Conservation (phyloP, 2,888 invertebrate species). For the Cantharis rufa region DNA sequence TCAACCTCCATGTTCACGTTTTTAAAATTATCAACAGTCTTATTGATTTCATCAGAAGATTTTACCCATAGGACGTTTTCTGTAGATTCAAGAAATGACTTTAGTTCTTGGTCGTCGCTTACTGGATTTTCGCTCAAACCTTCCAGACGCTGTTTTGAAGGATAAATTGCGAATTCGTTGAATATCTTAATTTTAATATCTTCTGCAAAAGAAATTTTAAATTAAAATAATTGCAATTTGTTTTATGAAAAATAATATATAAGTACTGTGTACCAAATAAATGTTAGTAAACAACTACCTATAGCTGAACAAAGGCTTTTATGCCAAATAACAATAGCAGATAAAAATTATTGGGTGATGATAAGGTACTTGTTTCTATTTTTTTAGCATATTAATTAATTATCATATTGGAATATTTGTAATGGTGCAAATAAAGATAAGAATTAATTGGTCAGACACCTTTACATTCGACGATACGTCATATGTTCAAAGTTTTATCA, state of each 20-base stretch:
- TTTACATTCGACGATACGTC: background rate
- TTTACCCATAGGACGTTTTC: slow-evolving; percentile 1
- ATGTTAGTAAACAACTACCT: background rate
- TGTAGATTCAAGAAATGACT: background rate
- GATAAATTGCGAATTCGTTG: slow-evolving; percentile 1
- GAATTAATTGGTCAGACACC: background rate
- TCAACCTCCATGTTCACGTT: background rate
- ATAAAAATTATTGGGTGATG: background rate
- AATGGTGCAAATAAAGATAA: background rate
- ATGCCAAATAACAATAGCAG: background rate
- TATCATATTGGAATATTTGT: background rate
- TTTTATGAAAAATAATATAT: too few relatives aligned
- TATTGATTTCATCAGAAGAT: background rate
- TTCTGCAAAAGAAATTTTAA: background rate
- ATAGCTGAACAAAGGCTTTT: background rate
- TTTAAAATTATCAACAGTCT: background rate
- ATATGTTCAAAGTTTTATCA: background rate
- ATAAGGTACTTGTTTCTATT: background rate
- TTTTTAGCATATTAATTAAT: background rate
- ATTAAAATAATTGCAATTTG: too few relatives aligned
- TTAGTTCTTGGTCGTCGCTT: background rate
- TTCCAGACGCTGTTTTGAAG: slow-evolving; percentile 2
- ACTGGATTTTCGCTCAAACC: background rate
- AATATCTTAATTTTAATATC: slow-evolving; percentile 11
- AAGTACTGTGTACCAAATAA: too few relatives aligned